phyloP scores from a whole-genome alignment of 2,888 invertebrate species.

The Thera britannica region DNA sequence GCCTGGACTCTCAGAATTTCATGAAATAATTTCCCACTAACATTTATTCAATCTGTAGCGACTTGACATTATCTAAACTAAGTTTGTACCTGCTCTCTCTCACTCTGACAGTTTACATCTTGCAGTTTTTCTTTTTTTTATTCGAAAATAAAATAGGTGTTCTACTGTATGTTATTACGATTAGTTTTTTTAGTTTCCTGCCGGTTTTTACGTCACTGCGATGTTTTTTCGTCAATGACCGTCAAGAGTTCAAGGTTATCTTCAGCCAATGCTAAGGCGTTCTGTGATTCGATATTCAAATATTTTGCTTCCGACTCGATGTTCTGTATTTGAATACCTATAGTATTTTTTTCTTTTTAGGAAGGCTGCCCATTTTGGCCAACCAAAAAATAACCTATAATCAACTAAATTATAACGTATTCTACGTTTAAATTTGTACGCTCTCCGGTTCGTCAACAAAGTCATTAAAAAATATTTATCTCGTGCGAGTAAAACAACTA shows the following conservation, averaged over 20 bases:
- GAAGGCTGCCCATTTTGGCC: too few species aligned
- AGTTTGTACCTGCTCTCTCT: too few species aligned
- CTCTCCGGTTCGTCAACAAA: slow-evolving; percentile 10
- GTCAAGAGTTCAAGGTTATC: slow-evolving; percentile 61
- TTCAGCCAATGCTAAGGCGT: slow-evolving; percentile 39
- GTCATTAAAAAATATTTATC: slow-evolving; percentile 16
- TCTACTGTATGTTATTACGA: neutral
- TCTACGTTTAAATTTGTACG: neutral
- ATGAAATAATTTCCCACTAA: too few species aligned
- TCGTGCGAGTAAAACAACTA: slow-evolving; percentile 9
- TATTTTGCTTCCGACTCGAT: slow-evolving; percentile 26
- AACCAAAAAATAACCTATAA: neutral
- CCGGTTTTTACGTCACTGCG: slow-evolving; percentile 56
- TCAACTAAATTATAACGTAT: neutral
- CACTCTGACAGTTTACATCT: neutral
- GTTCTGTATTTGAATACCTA: slow-evolving; percentile 34
- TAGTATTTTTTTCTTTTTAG: neutral
- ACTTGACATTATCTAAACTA: too few species aligned
- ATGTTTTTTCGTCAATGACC: slow-evolving; percentile 53
- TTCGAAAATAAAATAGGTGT: neutral
- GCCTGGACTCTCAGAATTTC: too few species aligned
- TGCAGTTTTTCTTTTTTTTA: neutral
- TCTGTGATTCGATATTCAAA: slow-evolving; percentile 32
- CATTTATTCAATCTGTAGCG: too few species aligned
- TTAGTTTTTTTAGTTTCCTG: slow-evolving; percentile 42